Base-by-base conservation (phyloP, 2,113 vertebrate genomes). In the Lepisosteus osseus region DNA sequence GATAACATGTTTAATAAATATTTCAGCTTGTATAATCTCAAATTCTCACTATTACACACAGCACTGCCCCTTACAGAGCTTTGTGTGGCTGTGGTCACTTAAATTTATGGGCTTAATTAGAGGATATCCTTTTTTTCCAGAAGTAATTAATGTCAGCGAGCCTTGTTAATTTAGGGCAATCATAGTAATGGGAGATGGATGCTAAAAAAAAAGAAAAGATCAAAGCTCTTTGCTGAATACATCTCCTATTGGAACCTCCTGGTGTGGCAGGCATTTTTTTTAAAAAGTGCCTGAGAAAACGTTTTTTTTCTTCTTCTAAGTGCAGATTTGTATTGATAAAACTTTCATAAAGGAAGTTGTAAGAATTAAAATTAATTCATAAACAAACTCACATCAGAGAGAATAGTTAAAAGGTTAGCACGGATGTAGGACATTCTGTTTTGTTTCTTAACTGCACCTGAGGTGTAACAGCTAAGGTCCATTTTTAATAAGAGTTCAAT, bases 1-100 rank as follows among this genome's bases (percentile, higher is more conserved):
- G 85, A 82, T 79, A 89, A 84, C 75, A 77, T 77, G 75, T 90
- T 88, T 87, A 82, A 89, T 89, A 91, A 90, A 91, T 89, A 91
- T 87, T 89, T 88, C 70, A 83, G 88, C 86, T 87, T 75, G 82
- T 89, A 71, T 71, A 76, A 72, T 47, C 45, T 12, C 55, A 61
- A 7, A 4, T 42, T 66, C 43, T 71, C 15, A 51, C 43, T 29
- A 15, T 11, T 17, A 56, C 17, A 59, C n/a, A 59, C 57, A 73
- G 70, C 74, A 68, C 17, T 51, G 44, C 45, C 66, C 66, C 66
- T 68, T 71, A 77, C 64, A 14, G 61, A 51, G 54, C 77, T 85
- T 89, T 80, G 81, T 70, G 43, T 76, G 74, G 78, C 79, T 85
- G 75, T 5, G 67, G 77, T 85, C 83, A 87, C 79, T 90, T 86